Evolutionary conservation across 2,113 vertebrate genomes (phyloP).

Genomic region (Chinchilla lanigera): DNA sequence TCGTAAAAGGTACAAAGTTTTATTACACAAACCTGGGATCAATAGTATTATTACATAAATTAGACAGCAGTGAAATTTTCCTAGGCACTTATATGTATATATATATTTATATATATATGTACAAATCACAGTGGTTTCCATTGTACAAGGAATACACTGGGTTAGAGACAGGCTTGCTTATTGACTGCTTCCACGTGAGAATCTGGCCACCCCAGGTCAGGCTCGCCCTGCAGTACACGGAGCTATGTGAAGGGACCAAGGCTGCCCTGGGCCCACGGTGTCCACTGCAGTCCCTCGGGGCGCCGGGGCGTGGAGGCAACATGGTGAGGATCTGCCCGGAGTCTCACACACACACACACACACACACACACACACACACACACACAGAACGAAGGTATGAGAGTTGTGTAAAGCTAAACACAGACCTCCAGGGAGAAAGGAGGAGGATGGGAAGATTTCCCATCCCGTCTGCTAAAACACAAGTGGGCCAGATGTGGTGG

Average conservation of each 20-base stretch:
- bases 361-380: not conserved
- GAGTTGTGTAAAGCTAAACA: not conserved
- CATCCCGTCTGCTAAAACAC: no score
- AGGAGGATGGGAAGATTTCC: not conserved
- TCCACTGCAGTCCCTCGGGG: not conserved
- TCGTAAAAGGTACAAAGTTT: constrained; percentile 85
- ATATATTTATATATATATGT: not conserved
- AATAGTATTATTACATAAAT: constrained; percentile 82
- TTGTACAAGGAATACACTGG: constrained; percentile 85
- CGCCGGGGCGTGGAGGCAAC: not conserved
- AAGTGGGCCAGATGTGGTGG: not conserved
- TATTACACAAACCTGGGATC: constrained; percentile 82
- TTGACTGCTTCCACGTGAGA: constrained; percentile 13
- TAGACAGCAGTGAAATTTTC: constrained; percentile 83
- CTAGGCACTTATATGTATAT: constrained; percentile 70
- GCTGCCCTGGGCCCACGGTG: not conserved
- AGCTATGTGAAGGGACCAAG: no score
- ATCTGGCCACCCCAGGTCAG: not conserved
- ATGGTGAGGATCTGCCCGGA: not conserved
- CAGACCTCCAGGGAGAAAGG: not conserved
- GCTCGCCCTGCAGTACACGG: not conserved
- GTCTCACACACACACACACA: not conserved
- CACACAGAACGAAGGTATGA: not conserved
- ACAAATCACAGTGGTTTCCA: constrained; percentile 89
- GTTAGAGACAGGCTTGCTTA: constrained; percentile 74